Evolutionary conservation across 2,888 invertebrate genomes (phyloP).

Genomic region (Halocaridina rubra): DNA sequence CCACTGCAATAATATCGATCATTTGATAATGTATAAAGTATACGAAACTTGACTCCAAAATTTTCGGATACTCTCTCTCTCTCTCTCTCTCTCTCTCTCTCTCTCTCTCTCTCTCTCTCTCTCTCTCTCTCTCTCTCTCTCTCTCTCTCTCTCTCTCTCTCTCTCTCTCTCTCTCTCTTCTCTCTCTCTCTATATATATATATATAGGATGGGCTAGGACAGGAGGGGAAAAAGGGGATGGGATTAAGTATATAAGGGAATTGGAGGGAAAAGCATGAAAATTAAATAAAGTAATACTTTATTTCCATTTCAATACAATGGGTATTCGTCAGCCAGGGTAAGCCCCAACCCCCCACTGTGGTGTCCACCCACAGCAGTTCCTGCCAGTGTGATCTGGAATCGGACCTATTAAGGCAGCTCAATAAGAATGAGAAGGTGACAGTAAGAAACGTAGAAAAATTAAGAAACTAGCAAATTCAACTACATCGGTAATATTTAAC

Average conservation of each 20-base stretch:
- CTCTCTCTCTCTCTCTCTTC: constrained; percentile 28
- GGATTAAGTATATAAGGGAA: too few species aligned
- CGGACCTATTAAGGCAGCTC: neutral
- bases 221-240: neutral
- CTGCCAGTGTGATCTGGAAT: neutral
- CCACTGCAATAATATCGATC: too few species aligned
- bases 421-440: too few species aligned
- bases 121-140: neutral
- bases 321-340: too few species aligned
- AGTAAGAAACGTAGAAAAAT: neutral
- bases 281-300: too few species aligned
- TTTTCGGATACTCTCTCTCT: constrained; percentile 17
- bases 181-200: too few species aligned
- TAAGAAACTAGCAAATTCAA: neutral
- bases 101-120: neutral
- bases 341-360: too few species aligned
- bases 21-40: too few species aligned
- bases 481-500: neutral
- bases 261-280: too few species aligned
- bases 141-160: neutral
- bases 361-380: too few species aligned
- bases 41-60: too few species aligned
- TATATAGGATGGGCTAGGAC: constrained; percentile 48
- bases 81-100: neutral
- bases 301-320: too few species aligned